phyloP scores from a whole-genome alignment of 2,888 invertebrate species.

The Chymomyza amoena region DNA sequence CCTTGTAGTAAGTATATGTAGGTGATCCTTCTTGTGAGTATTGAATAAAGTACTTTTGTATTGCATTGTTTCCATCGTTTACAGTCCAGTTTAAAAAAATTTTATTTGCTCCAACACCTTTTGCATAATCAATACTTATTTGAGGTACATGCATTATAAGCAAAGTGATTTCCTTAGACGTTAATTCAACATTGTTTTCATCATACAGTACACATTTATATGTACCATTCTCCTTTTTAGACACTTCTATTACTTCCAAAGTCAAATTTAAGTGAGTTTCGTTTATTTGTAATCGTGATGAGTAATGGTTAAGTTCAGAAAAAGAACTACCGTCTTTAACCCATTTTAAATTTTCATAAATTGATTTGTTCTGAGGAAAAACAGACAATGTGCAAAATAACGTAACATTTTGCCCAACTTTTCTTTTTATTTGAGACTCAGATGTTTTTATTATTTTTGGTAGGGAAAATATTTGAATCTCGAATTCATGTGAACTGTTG shows the following conservation, averaged over 20 bases:
- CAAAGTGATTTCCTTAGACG: slow-evolving; percentile 79
- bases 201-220: slow-evolving; percentile 81
- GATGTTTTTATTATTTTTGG: slow-evolving; percentile 78
- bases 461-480: slow-evolving; percentile 74
- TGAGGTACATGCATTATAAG: slow-evolving; percentile 86
- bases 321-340: slow-evolving; percentile 80
- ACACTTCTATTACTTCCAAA: slow-evolving; percentile 81
- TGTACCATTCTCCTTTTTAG: slow-evolving; percentile 87
- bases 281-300: slow-evolving; percentile 79
- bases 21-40: slow-evolving; percentile 81
- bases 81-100: slow-evolving; percentile 92
- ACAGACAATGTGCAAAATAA: slow-evolving; percentile 82
- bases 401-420: slow-evolving; percentile 80
- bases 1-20: slow-evolving; percentile 81
- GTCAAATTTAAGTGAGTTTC: slow-evolving; percentile 82
- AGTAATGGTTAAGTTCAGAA: slow-evolving; percentile 77
- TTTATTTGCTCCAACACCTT: slow-evolving; percentile 86
- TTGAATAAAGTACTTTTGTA: slow-evolving; percentile 82
- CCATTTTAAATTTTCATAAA: slow-evolving; percentile 79
- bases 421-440: slow-evolving; percentile 79
- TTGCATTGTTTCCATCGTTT: slow-evolving; percentile 86
- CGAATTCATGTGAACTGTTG: slow-evolving; percentile 59
- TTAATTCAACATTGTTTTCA: slow-evolving; percentile 72
- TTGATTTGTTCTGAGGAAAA: slow-evolving; percentile 80
- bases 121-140: slow-evolving; percentile 85